Evolutionary conservation across 2,797 vertebrate species (phyloP), one percentile per base, ranked within the genome.

Genomic region (Lutjanus argentimaculatus): DNA sequence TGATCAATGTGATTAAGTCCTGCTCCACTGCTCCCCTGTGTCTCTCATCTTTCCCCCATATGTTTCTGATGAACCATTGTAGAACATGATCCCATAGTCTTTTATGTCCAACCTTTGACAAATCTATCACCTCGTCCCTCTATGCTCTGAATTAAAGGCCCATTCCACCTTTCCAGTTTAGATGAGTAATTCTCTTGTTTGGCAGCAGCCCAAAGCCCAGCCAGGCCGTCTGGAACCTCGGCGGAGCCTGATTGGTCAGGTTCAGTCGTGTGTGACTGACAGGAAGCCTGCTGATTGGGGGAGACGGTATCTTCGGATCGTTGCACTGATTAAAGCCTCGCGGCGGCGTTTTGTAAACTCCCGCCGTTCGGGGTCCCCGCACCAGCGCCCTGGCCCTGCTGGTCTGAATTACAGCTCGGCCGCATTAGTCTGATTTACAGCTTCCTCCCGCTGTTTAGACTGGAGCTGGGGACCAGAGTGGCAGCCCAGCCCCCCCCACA

Each of bases 371-470:
- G 90, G 90, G 92, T 91, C 90, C 92, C 81, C 73, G 55, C 68
- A 43, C 83, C 58, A 84, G 79, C 67, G 75, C 90, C 84, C 71
- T 21, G 75, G 88, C 88, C 92, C 95, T 93, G 94, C 95, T 96
- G 95, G 92, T 96, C 93, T 92, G 94, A 95, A 96, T 96, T 96
- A 96, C 83, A 86, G 91, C 93, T 86, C 45, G 85, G 80, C 86
- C 85, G 79, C 94, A 94, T 95, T 95, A 95, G 93, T 75, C 83
- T 95, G 95, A 96, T 96, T 96, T 96, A 96, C 94, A 95, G 94
- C 95, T 95, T 96, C 95, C 95, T 95, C 93, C 90, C 63, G 85
- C 91, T 95, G 95, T 96, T 96, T 96, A 94, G 94, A 93, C 94
- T 95, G 86, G 88, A 89, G 82, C 79, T 36, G 61, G 81, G 82